A percentile compares a stretch with the other conserved stretches of the same genome.
These are phyloP conservation scores for Zelleria hepariella DNA, from an alignment of 2,888 invertebrate genomes.

Conservation along the genomic window DNA sequence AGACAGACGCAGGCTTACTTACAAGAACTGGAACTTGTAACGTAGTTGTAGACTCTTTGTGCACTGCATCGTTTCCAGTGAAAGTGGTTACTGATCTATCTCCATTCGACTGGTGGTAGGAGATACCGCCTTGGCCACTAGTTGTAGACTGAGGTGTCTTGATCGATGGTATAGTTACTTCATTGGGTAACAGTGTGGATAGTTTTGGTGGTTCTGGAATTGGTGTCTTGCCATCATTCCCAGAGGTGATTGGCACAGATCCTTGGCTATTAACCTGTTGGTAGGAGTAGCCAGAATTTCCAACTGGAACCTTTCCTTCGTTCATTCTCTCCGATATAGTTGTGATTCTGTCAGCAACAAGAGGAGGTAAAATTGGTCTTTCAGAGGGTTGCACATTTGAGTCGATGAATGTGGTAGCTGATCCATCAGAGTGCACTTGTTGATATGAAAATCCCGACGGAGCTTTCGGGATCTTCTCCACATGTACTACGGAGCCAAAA, in stretches of 20 bases:
- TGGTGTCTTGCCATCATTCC: neutral
- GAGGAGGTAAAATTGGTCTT: neutral
- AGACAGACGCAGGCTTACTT: neutral
- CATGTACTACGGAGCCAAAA: neutral
- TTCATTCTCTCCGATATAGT: neutral
- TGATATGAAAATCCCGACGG: neutral
- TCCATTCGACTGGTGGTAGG: neutral
- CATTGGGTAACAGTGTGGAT: neutral
- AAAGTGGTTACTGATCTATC: neutral
- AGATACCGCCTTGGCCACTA: neutral
- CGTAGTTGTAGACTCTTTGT: neutral
- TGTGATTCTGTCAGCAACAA: neutral
- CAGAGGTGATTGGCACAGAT: neutral
- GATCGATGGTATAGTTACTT: neutral
- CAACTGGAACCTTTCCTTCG: neutral
- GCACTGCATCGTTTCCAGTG: neutral
- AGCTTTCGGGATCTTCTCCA: neutral
- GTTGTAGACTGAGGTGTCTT: neutral
- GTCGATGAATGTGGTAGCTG: neutral
- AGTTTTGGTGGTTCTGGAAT: neutral
- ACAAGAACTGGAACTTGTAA: neutral
- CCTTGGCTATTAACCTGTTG: constrained; percentile 2
- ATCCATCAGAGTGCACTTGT: neutral
- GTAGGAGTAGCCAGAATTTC: neutral
- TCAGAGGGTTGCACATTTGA: neutral